Conservation (phyloP, 2,797 vertebrate genomes). For the Dromococcyx pavoninus region DNA sequence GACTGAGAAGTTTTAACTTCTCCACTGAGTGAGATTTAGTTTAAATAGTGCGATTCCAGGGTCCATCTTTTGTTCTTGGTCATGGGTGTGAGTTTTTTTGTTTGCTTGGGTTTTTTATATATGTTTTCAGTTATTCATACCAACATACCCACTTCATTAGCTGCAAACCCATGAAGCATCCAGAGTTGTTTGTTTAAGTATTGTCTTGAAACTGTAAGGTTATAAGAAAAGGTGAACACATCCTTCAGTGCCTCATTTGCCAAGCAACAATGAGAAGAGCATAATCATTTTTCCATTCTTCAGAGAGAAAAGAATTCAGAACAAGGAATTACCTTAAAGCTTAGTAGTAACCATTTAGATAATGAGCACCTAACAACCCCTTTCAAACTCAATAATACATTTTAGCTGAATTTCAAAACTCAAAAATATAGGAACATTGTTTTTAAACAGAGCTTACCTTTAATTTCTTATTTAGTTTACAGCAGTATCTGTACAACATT, state of each 20-base stretch:
- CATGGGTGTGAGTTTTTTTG: accelerated
- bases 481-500: conserved; percentile 94
- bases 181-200: not conserved
- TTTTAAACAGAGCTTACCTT: conserved; percentile 84
- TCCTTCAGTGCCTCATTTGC: not conserved
- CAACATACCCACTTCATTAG: not conserved
- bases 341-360: not conserved
- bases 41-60: not conserved
- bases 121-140: not conserved
- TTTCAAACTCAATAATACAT: not conserved
- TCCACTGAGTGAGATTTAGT: not conserved
- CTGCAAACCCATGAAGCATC: conserved; percentile 4
- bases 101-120: not conserved
- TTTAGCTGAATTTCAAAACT: not conserved
- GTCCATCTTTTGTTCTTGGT: not conserved
- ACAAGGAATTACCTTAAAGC: not conserved
- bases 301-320: not conserved
- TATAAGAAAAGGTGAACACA: not conserved
- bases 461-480: conserved; percentile 96
- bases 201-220: not conserved
- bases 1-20: not conserved
- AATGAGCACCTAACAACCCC: not conserved
- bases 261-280: not conserved
- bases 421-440: not conserved
- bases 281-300: not conserved